Evolutionary conservation across 2,113 vertebrate genomes (phyloP).

Genomic region (Phyllopteryx taeniolatus): DNA sequence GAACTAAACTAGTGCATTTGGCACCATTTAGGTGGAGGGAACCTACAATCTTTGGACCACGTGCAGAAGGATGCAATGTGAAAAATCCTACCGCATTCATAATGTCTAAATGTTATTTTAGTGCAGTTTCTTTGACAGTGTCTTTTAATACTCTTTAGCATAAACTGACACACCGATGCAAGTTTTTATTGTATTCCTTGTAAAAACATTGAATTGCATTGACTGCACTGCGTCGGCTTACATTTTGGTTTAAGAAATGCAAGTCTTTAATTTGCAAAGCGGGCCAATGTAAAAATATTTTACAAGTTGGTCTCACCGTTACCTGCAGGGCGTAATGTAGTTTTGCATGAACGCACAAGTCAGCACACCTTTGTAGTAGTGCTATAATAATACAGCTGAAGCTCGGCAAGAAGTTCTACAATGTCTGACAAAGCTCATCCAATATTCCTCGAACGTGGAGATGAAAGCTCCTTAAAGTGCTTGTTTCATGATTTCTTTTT

Average conservation of each 20-base stretch:
- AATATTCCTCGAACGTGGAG: conserved; percentile 15
- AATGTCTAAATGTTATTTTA: not conserved
- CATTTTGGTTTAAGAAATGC: not conserved
- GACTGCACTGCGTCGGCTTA: not conserved
- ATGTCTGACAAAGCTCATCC: conserved; percentile 12
- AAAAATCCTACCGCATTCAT: not conserved
- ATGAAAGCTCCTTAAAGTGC: conserved; percentile 17
- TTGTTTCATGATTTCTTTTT: conserved; percentile 1
- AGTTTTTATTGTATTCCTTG: not conserved
- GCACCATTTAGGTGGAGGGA: no score
- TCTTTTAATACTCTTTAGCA: not conserved
- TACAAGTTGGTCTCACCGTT: not conserved
- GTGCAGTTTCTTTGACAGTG: not conserved
- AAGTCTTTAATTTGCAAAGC: conserved; percentile 7
- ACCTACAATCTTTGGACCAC: no score
- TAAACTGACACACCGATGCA: not conserved
- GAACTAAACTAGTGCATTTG: no score
- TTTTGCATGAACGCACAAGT: not conserved
- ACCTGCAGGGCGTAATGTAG: conserved; percentile 1
- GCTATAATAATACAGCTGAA: conserved; percentile 4
- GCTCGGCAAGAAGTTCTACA: not conserved
- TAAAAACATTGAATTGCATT: not conserved
- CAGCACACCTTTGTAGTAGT: not conserved
- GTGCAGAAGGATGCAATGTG: not conserved
- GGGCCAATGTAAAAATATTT: not conserved